Base-by-base conservation (phyloP, 2,113 vertebrate species). In the Myrmophylax atrothorax region DNA sequence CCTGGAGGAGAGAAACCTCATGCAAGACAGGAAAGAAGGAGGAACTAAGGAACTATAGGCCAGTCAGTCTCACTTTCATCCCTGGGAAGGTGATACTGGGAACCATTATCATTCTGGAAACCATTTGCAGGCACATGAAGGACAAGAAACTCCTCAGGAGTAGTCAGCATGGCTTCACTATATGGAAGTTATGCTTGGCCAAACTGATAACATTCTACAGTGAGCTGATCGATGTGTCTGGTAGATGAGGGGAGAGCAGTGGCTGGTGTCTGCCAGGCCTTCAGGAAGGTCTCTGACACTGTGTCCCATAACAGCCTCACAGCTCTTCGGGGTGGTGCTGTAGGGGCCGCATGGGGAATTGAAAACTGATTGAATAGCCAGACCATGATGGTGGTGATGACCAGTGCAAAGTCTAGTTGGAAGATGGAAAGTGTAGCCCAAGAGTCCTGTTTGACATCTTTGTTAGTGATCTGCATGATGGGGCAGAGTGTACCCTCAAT, bases 391-490 rank as follows among this genome's bases (percentile, higher is more conserved):
- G 16, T 40, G 14, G 17, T 31, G 64, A 38, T 12, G 3, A 13
- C 23, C 10, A 29, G 13, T 10, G 15, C 3, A 9, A 64, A 58
- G 22, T 22, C 44, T 38, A n/a, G 44, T 12, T 70, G 31, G 44
- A 75, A 56, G 38, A 17, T 37, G 40, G 7, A 52, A 75, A 75
- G 28, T 44, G 44, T 58, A 47, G 18, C 40, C 26, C 24, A 49
- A 25, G 28, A 49, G 18, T 80, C 38, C 49, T 52, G 18, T 46
- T 87, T 60, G 60, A 67, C 19, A 24, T 44, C 38, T 67, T 49
- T 20, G 4, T 29, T 52, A 42, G 23, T 29, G 25, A 68, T 35
- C 29, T 47, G 63, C 16, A 53, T 0, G 0, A 31, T 31, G 44
- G 14, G 62, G 14, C 16, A 47, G 64, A 72, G 20, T 23, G 5